Evolutionary conservation across 2,113 vertebrate genomes (phyloP).

Genomic region (Salvator merianae): DNA sequence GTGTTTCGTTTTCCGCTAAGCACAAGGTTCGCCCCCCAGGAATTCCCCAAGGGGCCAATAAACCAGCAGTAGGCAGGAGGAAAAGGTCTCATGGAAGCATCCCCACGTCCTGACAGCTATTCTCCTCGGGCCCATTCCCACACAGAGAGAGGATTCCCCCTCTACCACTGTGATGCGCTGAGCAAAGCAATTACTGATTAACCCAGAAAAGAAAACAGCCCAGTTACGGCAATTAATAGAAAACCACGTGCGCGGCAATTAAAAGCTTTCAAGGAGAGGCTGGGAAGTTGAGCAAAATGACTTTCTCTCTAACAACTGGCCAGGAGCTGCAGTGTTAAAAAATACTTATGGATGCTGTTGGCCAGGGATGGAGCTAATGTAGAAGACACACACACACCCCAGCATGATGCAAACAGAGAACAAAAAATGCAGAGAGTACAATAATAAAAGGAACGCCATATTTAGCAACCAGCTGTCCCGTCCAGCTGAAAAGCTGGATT

Average conservation of each 20-base stretch:
- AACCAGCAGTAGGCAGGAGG: fast-evolving
- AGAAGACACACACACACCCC: no score
- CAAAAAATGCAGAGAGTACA: no score
- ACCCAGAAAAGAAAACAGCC: conserved; percentile 39
- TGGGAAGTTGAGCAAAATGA: neutral
- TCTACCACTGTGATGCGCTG: conserved; percentile 21
- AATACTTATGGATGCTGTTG: no score
- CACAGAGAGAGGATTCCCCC: neutral
- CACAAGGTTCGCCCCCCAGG: no score
- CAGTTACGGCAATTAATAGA: conserved; percentile 36
- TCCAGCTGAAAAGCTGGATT: no score
- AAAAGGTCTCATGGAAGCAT: fast-evolving
- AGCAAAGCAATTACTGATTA: conserved; percentile 51
- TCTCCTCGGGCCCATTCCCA: conserved; percentile 29
- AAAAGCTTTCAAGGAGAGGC: neutral
- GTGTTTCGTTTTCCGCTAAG: no score
- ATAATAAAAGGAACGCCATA: no score
- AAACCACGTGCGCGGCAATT: conserved; percentile 38
- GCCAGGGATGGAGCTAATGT: no score
- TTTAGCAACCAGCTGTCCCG: no score
- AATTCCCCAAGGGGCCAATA: neutral
- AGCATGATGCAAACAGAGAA: no score
- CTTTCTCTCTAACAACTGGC: neutral
- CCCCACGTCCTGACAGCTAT: neutral
- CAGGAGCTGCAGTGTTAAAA: no score